Evolutionary conservation across 2,113 vertebrate species (phyloP).

Genomic region (Trematomus loennbergii): DNA sequence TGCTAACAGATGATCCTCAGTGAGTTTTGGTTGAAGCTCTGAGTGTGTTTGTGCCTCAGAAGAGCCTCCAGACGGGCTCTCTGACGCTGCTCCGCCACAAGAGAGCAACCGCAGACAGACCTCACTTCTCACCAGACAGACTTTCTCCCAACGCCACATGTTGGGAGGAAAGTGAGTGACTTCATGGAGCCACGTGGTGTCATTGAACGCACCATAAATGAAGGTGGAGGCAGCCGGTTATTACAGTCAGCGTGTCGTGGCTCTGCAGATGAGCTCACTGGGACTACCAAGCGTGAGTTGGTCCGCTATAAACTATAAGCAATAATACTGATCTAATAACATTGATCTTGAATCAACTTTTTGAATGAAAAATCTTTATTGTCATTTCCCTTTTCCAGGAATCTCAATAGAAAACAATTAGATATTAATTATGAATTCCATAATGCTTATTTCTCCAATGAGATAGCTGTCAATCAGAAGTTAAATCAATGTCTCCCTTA

Average conservation of each 20-base stretch:
- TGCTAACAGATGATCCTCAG: constrained; percentile 12
- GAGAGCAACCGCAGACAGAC: constrained; percentile 80
- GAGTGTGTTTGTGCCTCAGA: constrained; percentile 59
- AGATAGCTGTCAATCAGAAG: too few relatives aligned
- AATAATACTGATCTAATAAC: too few relatives aligned
- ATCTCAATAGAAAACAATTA: too few relatives aligned
- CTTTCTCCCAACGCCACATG: constrained; percentile 75
- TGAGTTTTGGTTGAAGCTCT: constrained; percentile 63
- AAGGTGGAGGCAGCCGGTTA: constrained; percentile 73
- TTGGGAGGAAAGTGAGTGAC: constrained; percentile 79
- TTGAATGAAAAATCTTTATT: too few relatives aligned
- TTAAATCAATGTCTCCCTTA: too few relatives aligned
- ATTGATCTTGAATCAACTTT: too few relatives aligned
- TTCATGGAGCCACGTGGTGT: constrained; percentile 76
- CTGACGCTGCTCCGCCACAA: constrained; percentile 75
- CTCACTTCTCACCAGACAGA: constrained; percentile 75
- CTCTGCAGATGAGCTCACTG: constrained; percentile 58
- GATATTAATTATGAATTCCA: too few relatives aligned
- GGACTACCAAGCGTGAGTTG: too few relatives aligned
- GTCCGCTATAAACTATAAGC: too few relatives aligned
- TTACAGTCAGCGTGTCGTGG: constrained; percentile 52
- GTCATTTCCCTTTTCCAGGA: too few relatives aligned
- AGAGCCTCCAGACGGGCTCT: constrained; percentile 78
- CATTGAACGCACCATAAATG: constrained; percentile 76
- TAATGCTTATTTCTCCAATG: too few relatives aligned